Evolutionary conservation across 2,797 vertebrate genomes (phyloP).

Genomic region (Phrynocephalus forsythii): DNA sequence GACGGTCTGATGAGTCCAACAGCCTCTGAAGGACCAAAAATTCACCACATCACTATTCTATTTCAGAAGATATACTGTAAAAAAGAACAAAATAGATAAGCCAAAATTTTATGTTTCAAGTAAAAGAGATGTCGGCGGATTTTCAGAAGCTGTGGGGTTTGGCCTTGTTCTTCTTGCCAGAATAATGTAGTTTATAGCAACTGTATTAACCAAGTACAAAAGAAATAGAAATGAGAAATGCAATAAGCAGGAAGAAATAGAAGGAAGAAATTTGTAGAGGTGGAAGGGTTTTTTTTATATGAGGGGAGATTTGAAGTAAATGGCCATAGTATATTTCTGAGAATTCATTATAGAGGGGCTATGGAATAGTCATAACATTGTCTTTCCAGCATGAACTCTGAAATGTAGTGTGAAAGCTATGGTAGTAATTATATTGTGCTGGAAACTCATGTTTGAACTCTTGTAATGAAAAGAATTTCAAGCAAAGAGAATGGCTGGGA

Average conservation of each 20-base stretch:
- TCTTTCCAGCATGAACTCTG: constrained; percentile 9
- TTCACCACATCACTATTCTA: neutral
- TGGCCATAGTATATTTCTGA: neutral
- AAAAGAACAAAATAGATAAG: neutral
- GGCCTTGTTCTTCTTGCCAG: neutral
- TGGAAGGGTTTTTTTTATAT: neutral
- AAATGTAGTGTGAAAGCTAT: constrained; percentile 15
- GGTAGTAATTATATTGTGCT: constrained; percentile 9
- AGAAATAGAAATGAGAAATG: neutral
- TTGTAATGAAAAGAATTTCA: constrained; percentile 16
- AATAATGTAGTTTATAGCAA: neutral
- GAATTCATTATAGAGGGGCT: neutral
- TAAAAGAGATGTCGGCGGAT: neutral
- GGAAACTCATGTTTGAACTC: constrained; percentile 16
- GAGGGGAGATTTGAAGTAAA: neutral
- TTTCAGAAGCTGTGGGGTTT: neutral
- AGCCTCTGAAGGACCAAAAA: neutral
- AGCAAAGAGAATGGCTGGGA: neutral
- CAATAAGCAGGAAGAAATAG: neutral
- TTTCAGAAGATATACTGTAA: neutral
- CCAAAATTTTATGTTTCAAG: neutral
- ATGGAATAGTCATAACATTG: constrained; percentile 4
- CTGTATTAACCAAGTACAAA: neutral
- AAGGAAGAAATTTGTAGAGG: neutral
- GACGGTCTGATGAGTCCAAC: neutral